Evolutionary conservation across 2,888 invertebrate genomes (phyloP).

Genomic region (Dolichomitus sp.): DNA sequence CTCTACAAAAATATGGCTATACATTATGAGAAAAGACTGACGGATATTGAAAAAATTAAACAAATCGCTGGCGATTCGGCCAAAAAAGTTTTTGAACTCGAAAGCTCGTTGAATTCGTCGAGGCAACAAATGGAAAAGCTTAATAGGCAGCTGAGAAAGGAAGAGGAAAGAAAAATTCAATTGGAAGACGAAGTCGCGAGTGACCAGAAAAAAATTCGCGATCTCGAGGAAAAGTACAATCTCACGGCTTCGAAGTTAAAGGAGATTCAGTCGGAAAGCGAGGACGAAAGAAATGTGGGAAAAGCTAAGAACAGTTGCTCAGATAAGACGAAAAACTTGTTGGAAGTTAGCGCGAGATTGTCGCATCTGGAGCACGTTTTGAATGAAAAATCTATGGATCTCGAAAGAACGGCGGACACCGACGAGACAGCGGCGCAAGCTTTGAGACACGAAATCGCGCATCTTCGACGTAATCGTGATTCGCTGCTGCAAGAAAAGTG

Average conservation of each 20-base stretch:
- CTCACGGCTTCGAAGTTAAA: conserved; percentile 82
- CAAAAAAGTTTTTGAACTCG: conserved; percentile 91
- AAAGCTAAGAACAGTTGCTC: conserved; percentile 87
- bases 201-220: conserved; percentile 86
- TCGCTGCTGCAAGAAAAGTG: conserved; percentile 92
- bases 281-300: conserved; percentile 87
- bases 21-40: conserved; percentile 87
- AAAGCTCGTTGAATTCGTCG: conserved; percentile 91
- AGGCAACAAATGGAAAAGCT: conserved; percentile 92
- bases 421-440: conserved; percentile 86
- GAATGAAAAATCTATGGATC: conserved; percentile 90
- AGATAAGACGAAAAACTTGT: conserved; percentile 88
- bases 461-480: conserved; percentile 92
- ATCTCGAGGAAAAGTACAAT: conserved; percentile 87
- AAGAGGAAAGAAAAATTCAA: conserved; percentile 91
- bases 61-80: conserved; percentile 89
- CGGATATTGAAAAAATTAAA: conserved; percentile 87
- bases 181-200: conserved; percentile 90
- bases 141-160: conserved; percentile 91
- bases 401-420: conserved; percentile 88
- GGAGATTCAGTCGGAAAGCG: conserved; percentile 86
- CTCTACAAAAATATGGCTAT: conserved; percentile 85
- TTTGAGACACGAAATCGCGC: conserved; percentile 93
- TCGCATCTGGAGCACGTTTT: conserved; percentile 90
- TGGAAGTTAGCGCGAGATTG: conserved; percentile 90